These are phyloP conservation scores for Meriones psammophilus DNA, from an alignment of 2,797 vertebrate species.

Conservation along the genomic window DNA sequence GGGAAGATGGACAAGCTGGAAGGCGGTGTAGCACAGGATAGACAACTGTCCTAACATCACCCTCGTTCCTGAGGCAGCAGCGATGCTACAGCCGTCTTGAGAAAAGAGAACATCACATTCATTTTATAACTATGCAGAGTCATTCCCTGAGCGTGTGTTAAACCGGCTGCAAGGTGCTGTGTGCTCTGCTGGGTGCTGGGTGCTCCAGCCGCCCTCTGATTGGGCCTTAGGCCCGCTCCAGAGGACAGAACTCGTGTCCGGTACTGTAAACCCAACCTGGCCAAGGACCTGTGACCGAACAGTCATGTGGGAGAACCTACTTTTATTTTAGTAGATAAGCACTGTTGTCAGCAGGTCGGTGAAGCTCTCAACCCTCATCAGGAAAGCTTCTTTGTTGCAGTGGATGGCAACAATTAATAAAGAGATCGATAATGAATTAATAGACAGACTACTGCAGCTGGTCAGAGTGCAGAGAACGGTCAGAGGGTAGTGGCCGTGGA, in stretches of 20 bases:
- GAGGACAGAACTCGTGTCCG: no score
- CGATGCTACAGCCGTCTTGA: constrained; percentile 2
- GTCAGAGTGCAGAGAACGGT: neutral
- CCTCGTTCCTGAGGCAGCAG: constrained; percentile 1
- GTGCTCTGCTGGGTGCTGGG: no score
- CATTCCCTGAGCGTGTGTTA: constrained; percentile 8
- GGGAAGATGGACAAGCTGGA: neutral
- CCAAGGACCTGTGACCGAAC: neutral
- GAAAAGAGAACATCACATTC: constrained; percentile 53
- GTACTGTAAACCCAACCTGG: no score
- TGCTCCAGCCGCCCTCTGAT: neutral
- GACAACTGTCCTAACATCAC: neutral
- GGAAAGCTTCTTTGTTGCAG: neutral
- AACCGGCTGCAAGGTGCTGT: neutral
- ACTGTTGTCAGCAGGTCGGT: neutral
- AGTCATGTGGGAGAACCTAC: neutral
- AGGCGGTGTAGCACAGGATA: neutral
- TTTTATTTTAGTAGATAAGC: neutral
- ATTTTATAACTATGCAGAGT: constrained; percentile 50
- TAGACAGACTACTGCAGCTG: neutral
- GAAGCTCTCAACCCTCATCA: neutral
- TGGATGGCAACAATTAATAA: neutral
- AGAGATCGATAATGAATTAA: neutral
- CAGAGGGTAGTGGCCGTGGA: neutral
- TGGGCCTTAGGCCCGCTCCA: neutral